A percentile compares a stretch with the other conserved stretches of the same genome.
Conservation (phyloP, 2,797 vertebrate genomes). For the Pogonophryne albipinna region DNA sequence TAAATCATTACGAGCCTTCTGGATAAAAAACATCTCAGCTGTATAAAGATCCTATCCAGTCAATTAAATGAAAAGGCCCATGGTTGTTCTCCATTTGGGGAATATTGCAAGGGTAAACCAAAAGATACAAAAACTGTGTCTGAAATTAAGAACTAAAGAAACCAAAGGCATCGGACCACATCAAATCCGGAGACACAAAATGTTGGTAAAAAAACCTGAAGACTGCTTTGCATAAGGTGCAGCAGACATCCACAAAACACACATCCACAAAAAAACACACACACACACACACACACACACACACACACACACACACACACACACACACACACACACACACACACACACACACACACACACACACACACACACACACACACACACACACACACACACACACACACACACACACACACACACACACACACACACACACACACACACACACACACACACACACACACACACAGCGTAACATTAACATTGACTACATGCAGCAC, state of each 20-base stretch:
- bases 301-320: no score
- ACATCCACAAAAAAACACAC: not conserved
- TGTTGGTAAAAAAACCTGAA: slow-evolving; percentile 6
- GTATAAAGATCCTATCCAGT: slow-evolving; percentile 2
- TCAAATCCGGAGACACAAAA: slow-evolving; percentile 31
- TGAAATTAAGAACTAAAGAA: slow-evolving; percentile 19
- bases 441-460: slow-evolving; percentile 5
- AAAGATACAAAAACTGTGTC: not conserved
- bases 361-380: not conserved
- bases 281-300: slow-evolving; percentile 1
- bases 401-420: not conserved
- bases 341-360: not conserved
- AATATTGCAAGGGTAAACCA: not conserved
- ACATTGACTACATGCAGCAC: not conserved
- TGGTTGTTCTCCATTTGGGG: not conserved
- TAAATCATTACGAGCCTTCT: slow-evolving; percentile 2
- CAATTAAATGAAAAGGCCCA: slow-evolving; percentile 15
- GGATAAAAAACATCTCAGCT: slow-evolving; percentile 5
- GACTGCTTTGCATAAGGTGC: slow-evolving; percentile 40
- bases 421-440: no score
- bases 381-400: slow-evolving; percentile 5
- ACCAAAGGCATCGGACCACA: slow-evolving; percentile 51
- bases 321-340: slow-evolving; percentile 7
- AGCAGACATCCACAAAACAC: slow-evolving; percentile 4
- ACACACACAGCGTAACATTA: not conserved